Evolutionary conservation across 2,888 invertebrate species (phyloP).

Genomic region (Melieria crassipennis): DNA sequence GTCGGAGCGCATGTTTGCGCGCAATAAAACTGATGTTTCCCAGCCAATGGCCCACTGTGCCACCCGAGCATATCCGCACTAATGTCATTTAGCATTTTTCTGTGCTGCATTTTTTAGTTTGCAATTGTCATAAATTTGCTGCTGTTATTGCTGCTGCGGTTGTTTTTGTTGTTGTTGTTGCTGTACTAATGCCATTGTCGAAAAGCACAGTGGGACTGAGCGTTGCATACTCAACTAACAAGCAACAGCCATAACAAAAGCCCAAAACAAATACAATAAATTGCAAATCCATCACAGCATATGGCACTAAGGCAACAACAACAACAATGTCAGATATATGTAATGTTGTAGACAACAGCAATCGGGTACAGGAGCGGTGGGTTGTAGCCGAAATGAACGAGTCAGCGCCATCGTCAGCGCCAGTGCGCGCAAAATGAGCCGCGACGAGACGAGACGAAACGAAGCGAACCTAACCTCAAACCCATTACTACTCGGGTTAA

Average conservation of each 20-base stretch:
- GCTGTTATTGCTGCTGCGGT: slow-evolving; percentile 24
- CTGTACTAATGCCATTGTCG: slow-evolving; percentile 17
- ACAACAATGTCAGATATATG: background rate
- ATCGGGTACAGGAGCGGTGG: background rate
- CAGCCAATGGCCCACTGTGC: background rate
- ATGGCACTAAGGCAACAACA: slow-evolving; percentile 8
- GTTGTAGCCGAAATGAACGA: background rate
- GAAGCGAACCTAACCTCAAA: slow-evolving; percentile 17
- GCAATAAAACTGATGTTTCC: slow-evolving; percentile 31
- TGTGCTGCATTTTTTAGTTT: slow-evolving; percentile 31
- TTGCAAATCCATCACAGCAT: slow-evolving; percentile 20
- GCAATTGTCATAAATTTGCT: slow-evolving; percentile 35
- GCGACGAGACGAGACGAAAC: background rate
- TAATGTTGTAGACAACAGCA: background rate
- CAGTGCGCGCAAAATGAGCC: background rate
- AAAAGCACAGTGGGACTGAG: slow-evolving; percentile 24
- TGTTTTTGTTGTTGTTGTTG: slow-evolving; percentile 9
- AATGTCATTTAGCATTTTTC: slow-evolving; percentile 25
- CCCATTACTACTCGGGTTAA: slow-evolving; percentile 24
- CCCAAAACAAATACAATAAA: slow-evolving; percentile 22
- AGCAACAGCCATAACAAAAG: slow-evolving; percentile 18
- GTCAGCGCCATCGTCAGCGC: background rate
- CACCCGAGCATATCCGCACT: background rate
- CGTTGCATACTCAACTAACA: background rate
- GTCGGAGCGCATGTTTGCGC: slow-evolving; percentile 39